A percentile compares a stretch with the other conserved stretches of the same genome.
Evolutionary conservation across 2,888 invertebrate genomes (phyloP).

Genomic region (Linyphia triangularis): DNA sequence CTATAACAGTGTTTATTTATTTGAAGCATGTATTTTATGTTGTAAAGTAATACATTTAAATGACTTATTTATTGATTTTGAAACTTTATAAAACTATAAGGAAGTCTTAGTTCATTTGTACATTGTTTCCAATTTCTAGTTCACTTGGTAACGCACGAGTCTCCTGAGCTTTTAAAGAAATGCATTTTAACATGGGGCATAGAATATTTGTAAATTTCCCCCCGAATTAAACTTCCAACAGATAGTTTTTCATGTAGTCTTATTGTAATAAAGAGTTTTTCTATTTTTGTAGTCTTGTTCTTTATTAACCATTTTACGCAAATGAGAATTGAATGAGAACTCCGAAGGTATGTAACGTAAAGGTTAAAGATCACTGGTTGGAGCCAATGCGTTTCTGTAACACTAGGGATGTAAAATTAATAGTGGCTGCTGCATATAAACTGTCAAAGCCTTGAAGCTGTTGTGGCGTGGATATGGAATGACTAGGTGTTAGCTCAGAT

Average conservation of each 20-base stretch:
- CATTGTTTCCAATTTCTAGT: not conserved
- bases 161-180: constrained; percentile 49
- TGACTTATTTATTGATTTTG: not conserved
- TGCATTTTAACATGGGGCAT: constrained; percentile 41
- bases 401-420: too few relatives aligned
- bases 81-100: not conserved
- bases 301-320: too few relatives aligned
- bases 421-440: too few relatives aligned
- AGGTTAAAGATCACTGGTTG: too few relatives aligned
- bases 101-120: not conserved
- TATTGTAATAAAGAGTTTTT: constrained; percentile 37
- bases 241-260: constrained; percentile 56
- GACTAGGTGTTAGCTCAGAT: too few relatives aligned
- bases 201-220: constrained; percentile 35
- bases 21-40: not conserved
- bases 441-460: too few relatives aligned
- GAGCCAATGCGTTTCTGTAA: too few relatives aligned
- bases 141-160: constrained; percentile 21
- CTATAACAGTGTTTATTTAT: not conserved
- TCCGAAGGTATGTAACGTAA: too few relatives aligned
- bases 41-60: not conserved
- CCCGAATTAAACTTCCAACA: constrained; percentile 18
- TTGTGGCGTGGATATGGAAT: too few relatives aligned
- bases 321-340: too few relatives aligned
- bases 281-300: not conserved